Base-by-base conservation (phyloP, 1,140 invertebrate species). In the Pseudomyrmex concolor region DNA sequence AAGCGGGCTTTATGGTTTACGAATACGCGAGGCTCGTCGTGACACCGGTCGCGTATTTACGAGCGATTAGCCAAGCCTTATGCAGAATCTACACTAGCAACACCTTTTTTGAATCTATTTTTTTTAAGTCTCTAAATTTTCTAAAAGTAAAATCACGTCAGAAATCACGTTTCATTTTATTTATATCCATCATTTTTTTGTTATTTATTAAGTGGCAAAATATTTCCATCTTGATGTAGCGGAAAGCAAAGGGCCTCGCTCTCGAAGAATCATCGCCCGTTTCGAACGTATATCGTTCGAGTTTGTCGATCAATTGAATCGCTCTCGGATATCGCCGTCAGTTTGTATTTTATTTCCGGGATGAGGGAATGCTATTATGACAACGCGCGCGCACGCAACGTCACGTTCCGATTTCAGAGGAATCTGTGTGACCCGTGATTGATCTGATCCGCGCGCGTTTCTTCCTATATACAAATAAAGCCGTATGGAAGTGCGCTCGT, bases 31-130 rank as follows among this genome's bases (percentile, higher is more conserved):
- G 50, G n/a, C 63, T 45, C n/a, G 62, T 51, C 64, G 50, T 85
- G 74, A 70, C 86, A 87, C 81, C 67, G 55, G 45, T 62, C 71
- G 86, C 86, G 86, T 88, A 88, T 88, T 88, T 88, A 88, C 71
- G 86, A 87, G 77, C 71, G 76, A 88, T 88, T 88, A 88, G 71
- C 68, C 68, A 78, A 87, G 63, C 50, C 68, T 68, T 84, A 59
- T 22, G 1, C 0, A 63, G 51, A 63, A 50, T 63, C 45, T n/a
- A 43, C 43, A n/a, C 25, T 5, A 25, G 4, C 13, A 15, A 60
- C 19, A 4, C 10, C 2, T 19, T 17, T 10, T 74, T n/a, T 10
- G n/a, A 54, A 45, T 66, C 50, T 57, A 63, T 67, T 76, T 48
- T 25, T 34, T 34, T 34, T 7, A 7, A 34, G 5, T 5, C 34